Evolutionary conservation across 2,797 vertebrate genomes (phyloP), one percentile per base, ranked within the genome.

Genomic region (Ctenochaetus hawaiiensis): DNA sequence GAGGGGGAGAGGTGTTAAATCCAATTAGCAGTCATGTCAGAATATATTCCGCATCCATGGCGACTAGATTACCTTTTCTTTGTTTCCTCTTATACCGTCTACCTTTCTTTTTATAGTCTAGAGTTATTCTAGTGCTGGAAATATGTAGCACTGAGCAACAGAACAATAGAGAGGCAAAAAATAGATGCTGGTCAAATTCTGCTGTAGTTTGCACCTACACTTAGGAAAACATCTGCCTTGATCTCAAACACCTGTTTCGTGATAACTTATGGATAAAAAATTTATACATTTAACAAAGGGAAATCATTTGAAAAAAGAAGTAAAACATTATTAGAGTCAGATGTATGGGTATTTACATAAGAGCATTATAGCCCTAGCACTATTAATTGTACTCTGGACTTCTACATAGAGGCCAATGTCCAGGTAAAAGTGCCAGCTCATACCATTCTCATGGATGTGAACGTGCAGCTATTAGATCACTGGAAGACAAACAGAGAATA

Each of bases 11-110:
- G 48, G 56, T 83, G 76, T 69, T 39, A 75, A 76, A 81, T 75
- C 34, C 69, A 85, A 76, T 88, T 78, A 77, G 67, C 66, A 43
- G 74, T 69, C 70, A 72, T 80, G 67, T 77, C 14, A 78, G 73
- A 81, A 77, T 54, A 73, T 72, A 65, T 75, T 57, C 58, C 5
- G 91, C 89, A 91, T 81, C 90, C 79, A 92, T 88, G 86, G 84
- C 39, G 84, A 93, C 90, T 51, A 62, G 20, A 72, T 80, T 69
- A 84, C 68, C 26, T 74, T 65, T 43, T 70, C 30, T 75, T 61
- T 48, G 62, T 61, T 67, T 72, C 20, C 13, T 11, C 58, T 34
- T 26, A 6, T 8, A 52, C 2, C 14, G 23, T 14, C 6, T 4
- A 8, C 62, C 49, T 26, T n/a, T 62, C 54, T 61, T 69, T 72